phyloP scores from a whole-genome alignment of 30 jellyfish, hydroid and myxozoan genomes.

The Nemopilema nomurai region DNA sequence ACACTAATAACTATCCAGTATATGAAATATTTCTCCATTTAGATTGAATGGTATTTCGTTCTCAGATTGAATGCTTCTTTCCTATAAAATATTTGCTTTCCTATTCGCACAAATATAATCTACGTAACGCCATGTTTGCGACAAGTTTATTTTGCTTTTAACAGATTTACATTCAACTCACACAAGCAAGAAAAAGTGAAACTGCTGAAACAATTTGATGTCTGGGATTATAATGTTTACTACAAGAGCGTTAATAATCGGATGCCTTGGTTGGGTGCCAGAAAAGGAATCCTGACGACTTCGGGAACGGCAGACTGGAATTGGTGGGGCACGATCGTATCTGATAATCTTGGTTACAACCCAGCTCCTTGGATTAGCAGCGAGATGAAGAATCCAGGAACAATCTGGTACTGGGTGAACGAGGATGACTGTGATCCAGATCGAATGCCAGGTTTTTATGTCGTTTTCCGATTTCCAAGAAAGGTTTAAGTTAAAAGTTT shows the following conservation, averaged over 20 bases:
- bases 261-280: constrained; percentile 82
- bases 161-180: constrained; percentile 30
- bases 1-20: too few relatives aligned
- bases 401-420: constrained; percentile 81
- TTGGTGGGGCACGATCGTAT: constrained; percentile 73
- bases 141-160: too few relatives aligned
- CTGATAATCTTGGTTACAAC: constrained; percentile 54
- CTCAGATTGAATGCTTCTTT: too few relatives aligned
- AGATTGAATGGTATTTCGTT: too few relatives aligned
- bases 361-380: constrained; percentile 77
- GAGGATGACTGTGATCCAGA: constrained; percentile 82
- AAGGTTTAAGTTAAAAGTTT: not conserved
- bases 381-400: constrained; percentile 62
- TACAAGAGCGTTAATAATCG: constrained; percentile 55
- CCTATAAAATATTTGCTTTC: too few relatives aligned
- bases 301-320: constrained; percentile 56
- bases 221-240: constrained; percentile 78
- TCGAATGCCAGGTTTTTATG: constrained; percentile 59
- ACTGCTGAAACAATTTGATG: constrained; percentile 59
- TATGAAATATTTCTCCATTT: too few relatives aligned
- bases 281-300: constrained; percentile 81
- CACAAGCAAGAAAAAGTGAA: constrained; percentile 32
- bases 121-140: too few relatives aligned
- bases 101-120: too few relatives aligned
- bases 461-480: not conserved